Conservation (phyloP, 2,113 vertebrate species). For the Dendrocopos noguchii region DNA sequence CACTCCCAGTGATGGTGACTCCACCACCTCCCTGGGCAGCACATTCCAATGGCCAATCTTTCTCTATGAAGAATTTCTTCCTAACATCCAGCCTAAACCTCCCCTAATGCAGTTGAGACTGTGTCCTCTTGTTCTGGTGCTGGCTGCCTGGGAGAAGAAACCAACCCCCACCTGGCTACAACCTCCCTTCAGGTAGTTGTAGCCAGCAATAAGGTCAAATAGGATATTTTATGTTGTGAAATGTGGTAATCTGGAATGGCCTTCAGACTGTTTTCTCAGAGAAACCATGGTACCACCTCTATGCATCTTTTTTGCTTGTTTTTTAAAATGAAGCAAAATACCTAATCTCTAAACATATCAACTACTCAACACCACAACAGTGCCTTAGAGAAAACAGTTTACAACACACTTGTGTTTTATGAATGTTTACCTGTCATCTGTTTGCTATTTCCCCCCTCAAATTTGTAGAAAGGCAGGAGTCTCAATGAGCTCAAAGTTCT, state of each 20-base stretch:
- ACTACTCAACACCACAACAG: not conserved
- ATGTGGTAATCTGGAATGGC: not conserved
- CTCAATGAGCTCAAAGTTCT: not conserved
- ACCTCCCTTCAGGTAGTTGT: no score
- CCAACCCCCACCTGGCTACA: no score
- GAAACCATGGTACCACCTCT: not conserved
- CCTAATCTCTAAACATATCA: not conserved
- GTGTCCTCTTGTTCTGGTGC: no score
- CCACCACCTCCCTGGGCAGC: no score
- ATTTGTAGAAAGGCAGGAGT: conserved; percentile 1
- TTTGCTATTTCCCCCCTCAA: conserved; percentile 13
- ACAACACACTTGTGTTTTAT: not conserved
- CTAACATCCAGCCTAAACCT: no score
- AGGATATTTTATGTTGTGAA: not conserved
- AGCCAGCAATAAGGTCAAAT: not conserved
- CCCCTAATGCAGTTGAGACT: no score
- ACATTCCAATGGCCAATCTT: no score
- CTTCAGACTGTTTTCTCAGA: not conserved
- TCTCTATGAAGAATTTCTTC: no score
- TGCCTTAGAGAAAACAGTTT: not conserved
- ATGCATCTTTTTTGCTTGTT: not conserved
- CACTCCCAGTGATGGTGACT: no score
- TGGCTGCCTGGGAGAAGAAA: no score
- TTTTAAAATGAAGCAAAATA: conserved; percentile 8
- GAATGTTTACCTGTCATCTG: not conserved